Percentiles rank a stretch among this genome's conserved stretches.
Evolutionary conservation across 2,113 vertebrate species (phyloP).

Genomic region (Anthoscopus minutus): DNA sequence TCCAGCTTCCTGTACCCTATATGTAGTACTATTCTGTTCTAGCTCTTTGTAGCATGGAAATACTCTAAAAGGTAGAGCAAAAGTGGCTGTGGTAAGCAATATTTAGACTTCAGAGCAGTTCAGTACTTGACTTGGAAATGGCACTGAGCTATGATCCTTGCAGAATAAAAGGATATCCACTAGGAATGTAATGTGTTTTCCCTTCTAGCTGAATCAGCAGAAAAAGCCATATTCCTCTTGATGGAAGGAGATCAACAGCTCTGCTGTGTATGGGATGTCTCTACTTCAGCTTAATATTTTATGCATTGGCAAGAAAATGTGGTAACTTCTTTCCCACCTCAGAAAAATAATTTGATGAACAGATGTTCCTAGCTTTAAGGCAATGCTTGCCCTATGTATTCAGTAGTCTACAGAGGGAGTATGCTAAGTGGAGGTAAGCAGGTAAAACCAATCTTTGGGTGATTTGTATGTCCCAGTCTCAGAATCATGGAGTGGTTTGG

Average conservation of each 20-base stretch:
- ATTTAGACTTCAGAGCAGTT: not conserved
- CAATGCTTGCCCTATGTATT: not conserved
- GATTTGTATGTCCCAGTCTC: not conserved
- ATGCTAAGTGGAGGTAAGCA: not conserved
- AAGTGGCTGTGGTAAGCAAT: not conserved
- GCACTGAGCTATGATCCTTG: not conserved
- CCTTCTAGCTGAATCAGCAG: not conserved
- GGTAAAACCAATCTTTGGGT: not conserved
- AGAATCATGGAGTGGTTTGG: not conserved
- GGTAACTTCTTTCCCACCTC: not conserved
- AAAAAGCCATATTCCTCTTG: not conserved
- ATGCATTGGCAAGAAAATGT: rapidly evolving
- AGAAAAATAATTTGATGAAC: not conserved
- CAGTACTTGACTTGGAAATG: not conserved
- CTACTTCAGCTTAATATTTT: not conserved
- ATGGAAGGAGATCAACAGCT: not conserved
- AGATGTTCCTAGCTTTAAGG: not conserved
- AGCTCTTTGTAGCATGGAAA: not conserved
- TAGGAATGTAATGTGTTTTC: not conserved
- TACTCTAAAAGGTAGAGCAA: not conserved
- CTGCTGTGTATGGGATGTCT: not conserved
- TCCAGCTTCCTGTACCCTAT: not conserved
- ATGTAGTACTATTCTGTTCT: not conserved
- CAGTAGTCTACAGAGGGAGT: not conserved
- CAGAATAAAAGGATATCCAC: not conserved